phyloP scores from a whole-genome alignment of 1,140 invertebrate genomes.

The Lethocerus indicus region DNA sequence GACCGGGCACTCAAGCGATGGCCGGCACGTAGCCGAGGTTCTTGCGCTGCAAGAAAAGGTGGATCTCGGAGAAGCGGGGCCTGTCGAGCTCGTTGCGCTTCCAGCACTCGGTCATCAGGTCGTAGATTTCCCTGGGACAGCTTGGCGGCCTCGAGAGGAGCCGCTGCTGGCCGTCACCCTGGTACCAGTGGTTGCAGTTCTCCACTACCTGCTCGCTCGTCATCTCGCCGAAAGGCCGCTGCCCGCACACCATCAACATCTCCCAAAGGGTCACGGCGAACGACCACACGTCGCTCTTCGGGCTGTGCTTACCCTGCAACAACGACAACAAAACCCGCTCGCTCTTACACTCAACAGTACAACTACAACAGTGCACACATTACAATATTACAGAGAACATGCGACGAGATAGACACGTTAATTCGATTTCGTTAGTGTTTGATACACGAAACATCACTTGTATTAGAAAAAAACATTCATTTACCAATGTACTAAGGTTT shows the following conservation, averaged over 20 bases:
- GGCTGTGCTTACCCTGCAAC: constrained; percentile 54
- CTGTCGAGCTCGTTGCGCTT: constrained; percentile 41
- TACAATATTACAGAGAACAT: too few species aligned
- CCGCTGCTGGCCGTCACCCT: constrained; percentile 27
- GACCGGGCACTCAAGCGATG: constrained; percentile 13
- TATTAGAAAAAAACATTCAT: too few species aligned
- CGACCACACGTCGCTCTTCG: constrained; percentile 60
- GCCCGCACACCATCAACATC: constrained; percentile 50
- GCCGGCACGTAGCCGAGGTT: constrained; percentile 31
- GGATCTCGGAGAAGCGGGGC: constrained; percentile 54
- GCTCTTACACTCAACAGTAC: too few species aligned
- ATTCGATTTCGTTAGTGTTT: too few species aligned
- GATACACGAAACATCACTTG: too few species aligned
- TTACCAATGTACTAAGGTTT: too few species aligned
- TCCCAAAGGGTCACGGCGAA: constrained; percentile 67
- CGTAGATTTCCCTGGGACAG: constrained; percentile 50
- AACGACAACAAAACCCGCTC: too few species aligned
- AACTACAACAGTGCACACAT: too few species aligned
- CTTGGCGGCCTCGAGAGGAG: constrained; percentile 31
- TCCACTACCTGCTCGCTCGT: constrained; percentile 59
- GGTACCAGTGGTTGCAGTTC: constrained; percentile 51
- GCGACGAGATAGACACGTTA: too few species aligned
- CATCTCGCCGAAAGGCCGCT: constrained; percentile 52
- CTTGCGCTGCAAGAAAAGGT: constrained; percentile 52
- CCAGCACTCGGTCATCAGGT: constrained; percentile 63